phyloP scores from a whole-genome alignment of 2,797 vertebrate species.

The Coluber constrictor region DNA sequence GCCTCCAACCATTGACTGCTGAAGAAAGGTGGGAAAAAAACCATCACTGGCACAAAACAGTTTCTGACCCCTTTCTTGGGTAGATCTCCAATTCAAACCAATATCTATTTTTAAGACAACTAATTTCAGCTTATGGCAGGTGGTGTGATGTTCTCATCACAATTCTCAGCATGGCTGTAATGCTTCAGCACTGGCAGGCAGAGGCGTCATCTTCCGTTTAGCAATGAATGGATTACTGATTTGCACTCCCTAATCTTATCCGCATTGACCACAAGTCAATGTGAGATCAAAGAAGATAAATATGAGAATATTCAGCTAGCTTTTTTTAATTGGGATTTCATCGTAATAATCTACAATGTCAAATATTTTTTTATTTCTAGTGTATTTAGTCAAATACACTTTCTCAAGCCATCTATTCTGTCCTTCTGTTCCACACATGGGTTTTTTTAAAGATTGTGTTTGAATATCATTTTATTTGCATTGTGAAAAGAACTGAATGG shows the following conservation, averaged over 20 bases:
- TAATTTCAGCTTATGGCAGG: not conserved
- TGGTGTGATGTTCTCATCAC: not conserved
- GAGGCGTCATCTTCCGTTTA: not conserved
- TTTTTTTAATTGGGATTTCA: not conserved
- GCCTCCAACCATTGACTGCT: not conserved
- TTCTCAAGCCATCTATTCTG: not conserved
- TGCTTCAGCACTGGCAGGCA: not conserved
- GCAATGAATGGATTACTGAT: not conserved
- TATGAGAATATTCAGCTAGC: not conserved
- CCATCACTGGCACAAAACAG: not conserved
- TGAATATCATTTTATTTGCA: not conserved
- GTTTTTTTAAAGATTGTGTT: not conserved
- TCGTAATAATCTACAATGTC: not conserved
- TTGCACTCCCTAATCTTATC: not conserved
- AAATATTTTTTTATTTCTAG: not conserved
- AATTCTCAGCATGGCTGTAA: not conserved
- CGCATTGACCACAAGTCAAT: not conserved
- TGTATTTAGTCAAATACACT: not conserved
- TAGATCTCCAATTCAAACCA: not conserved
- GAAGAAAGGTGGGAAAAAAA: not conserved
- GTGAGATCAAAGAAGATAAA: not conserved
- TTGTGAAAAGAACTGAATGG: not conserved
- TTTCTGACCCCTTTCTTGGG: not conserved
- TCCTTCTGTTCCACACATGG: not conserved
- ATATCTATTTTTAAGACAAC: not conserved